phyloP scores from a whole-genome alignment of 2,888 invertebrate species.

The Harpalus rubripes region DNA sequence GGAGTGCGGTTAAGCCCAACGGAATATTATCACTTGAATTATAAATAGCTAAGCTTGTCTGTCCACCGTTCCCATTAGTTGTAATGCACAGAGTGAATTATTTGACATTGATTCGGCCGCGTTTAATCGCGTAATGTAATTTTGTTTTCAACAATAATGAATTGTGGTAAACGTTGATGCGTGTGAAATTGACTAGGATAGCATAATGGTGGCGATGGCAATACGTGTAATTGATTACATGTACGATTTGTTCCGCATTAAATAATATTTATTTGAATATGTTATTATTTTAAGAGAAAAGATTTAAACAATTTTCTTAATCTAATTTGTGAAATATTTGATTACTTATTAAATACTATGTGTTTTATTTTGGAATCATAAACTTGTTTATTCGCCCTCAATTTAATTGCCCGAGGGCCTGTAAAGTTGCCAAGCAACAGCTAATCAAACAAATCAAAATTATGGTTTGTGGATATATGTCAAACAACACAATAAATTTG shows the following conservation, averaged over 20 bases:
- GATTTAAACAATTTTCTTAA: no score
- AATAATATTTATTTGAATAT: not conserved
- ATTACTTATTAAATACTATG: no score
- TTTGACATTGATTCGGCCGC: conserved; percentile 30
- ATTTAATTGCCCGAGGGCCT: no score
- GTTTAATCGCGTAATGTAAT: conserved; percentile 38
- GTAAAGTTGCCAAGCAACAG: no score
- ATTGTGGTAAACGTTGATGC: conserved; percentile 28
- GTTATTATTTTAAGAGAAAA: not conserved
- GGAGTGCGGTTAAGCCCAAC: not conserved
- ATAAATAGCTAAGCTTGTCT: conserved; percentile 40
- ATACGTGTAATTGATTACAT: not conserved
- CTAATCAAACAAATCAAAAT: no score
- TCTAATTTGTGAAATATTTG: no score
- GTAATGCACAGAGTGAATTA: conserved; percentile 29
- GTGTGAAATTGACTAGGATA: conserved; percentile 12
- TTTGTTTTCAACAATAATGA: conserved; percentile 39
- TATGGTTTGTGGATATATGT: no score
- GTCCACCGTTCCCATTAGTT: conserved; percentile 35
- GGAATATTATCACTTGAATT: conserved; percentile 50
- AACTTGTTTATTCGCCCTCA: no score
- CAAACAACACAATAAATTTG: no score
- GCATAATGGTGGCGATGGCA: not conserved
- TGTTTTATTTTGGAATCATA: no score
- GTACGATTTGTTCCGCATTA: not conserved